Percentiles rank a stretch among this genome's conserved stretches.
These are phyloP conservation scores for Lynx canadensis DNA, from an alignment of 2,113 vertebrate genomes.

Conservation along the genomic window DNA sequence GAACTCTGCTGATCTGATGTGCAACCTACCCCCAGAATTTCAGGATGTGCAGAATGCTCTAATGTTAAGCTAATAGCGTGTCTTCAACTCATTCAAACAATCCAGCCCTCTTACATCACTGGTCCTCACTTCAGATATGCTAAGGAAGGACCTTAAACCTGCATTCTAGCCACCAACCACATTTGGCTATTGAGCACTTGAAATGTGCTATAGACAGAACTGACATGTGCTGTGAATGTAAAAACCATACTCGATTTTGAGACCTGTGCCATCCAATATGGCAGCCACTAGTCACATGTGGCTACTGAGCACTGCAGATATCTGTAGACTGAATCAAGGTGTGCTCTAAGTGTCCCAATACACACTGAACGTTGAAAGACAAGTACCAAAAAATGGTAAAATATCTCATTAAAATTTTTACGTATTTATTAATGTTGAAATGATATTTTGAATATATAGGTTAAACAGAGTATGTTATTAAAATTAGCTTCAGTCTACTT, in stretches of 20 bases:
- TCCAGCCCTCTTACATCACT: not conserved
- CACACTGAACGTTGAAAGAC: not conserved
- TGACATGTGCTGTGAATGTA: not conserved
- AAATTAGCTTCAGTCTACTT: not conserved
- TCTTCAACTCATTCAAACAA: not conserved
- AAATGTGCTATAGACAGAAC: not conserved
- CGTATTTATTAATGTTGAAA: not conserved
- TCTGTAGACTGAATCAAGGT: not conserved
- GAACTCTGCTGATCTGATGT: not conserved
- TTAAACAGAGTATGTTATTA: not conserved
- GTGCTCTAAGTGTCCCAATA: not conserved
- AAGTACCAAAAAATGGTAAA: not conserved
- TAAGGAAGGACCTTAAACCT: not conserved
- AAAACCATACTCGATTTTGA: not conserved
- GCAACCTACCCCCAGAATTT: not conserved
- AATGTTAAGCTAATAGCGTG: not conserved
- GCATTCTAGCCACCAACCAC: not conserved
- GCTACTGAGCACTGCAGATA: too few relatives aligned
- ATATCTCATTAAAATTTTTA: not conserved
- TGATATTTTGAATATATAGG: not conserved
- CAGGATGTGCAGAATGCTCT: too few relatives aligned
- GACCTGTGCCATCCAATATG: not conserved
- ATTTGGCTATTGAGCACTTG: not conserved
- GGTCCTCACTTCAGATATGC: rapidly evolving
- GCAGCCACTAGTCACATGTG: not conserved